These are phyloP conservation scores for Gephyroberyx darwinii DNA, from an alignment of 2,797 vertebrate species.

Conservation along the genomic window DNA sequence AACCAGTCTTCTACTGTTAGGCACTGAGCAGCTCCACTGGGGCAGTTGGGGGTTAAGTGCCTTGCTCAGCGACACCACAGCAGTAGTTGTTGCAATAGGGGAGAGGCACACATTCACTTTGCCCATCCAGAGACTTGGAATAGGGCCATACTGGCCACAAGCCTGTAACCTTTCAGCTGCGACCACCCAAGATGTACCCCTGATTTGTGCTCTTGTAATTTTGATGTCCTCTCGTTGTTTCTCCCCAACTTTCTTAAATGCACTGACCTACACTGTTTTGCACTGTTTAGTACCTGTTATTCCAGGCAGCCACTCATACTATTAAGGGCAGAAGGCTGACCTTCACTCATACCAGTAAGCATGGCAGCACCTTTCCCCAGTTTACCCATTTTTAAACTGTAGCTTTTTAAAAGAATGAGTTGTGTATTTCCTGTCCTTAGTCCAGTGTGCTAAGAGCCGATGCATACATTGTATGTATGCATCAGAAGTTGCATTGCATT, in stretches of 20 bases:
- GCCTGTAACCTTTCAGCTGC: slow-evolving; percentile 23
- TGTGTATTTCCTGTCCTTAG: slow-evolving; percentile 30
- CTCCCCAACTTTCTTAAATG: neutral
- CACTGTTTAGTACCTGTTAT: slow-evolving; percentile 41
- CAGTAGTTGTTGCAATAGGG: slow-evolving; percentile 15
- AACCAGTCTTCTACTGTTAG: neutral
- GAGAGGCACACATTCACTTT: slow-evolving; percentile 5
- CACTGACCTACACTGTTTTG: slow-evolving; percentile 47
- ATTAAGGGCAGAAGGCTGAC: slow-evolving; percentile 3
- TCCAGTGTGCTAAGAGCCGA: neutral
- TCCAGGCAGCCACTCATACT: slow-evolving; percentile 17
- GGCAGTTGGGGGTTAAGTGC: slow-evolving; percentile 56
- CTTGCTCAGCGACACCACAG: slow-evolving; percentile 52
- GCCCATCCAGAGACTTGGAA: slow-evolving; percentile 32
- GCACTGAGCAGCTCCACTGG: slow-evolving; percentile 23
- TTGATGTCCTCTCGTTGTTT: neutral
- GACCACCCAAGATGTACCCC: neutral
- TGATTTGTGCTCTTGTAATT: slow-evolving; percentile 10
- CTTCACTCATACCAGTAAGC: slow-evolving; percentile 26
- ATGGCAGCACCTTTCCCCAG: slow-evolving; percentile 46
- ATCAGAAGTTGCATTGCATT: slow-evolving; percentile 3
- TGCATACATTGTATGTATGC: neutral
- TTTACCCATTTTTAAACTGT: neutral
- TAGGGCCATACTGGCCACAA: neutral
- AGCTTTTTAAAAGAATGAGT: slow-evolving; percentile 23